Evolutionary conservation across 2,113 vertebrate genomes (phyloP), one percentile per base, ranked within the genome.

Genomic region (Gobio gobio): DNA sequence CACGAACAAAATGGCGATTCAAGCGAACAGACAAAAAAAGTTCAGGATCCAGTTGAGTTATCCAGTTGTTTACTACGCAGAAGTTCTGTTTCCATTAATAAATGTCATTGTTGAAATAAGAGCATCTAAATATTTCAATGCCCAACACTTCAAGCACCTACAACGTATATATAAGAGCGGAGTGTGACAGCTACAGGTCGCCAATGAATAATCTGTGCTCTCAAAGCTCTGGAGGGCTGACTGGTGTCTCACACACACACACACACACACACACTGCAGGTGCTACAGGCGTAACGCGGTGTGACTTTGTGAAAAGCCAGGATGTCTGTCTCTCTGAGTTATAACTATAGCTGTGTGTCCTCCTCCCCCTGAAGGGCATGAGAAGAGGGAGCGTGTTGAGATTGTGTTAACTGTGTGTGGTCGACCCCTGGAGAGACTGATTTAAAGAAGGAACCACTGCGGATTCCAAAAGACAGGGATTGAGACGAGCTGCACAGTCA

Each of bases 291-390:
- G 20, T 81, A 47, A 72, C 12, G n/a, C 80, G 4, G 80, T 70
- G 80, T 82, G 80, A 82, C 80, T 82, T 82, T 82, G 80, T 56
- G 80, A 70, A 82, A 72, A 82, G 64, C 80, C 64, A 70, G 80
- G 29, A 68, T 82, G 80, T 72, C 80, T 72, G 80, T 82, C 63
- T 82, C 80, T 70, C 47, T 51, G 78, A 70, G 80, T 82, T 82
- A 82, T 54, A 72, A 70, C 80, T 82, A 18, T 72, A 72, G 40
- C 47, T 36, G 13, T 5, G 26, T 70, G 80, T 56, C 80, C 47
- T 82, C 63, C 79, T 45, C 45, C 18, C 18, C 64, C 47, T 2
- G 49, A 82, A 82, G 80, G 80, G 29, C 80, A 36, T 9, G 22
- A 82, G 64, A 70, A 36, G 45, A 70, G 63, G 26, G 78, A 64